These are phyloP conservation scores for Perccottus glenii DNA, from an alignment of 2,113 vertebrate genomes.

Conservation along the genomic window DNA sequence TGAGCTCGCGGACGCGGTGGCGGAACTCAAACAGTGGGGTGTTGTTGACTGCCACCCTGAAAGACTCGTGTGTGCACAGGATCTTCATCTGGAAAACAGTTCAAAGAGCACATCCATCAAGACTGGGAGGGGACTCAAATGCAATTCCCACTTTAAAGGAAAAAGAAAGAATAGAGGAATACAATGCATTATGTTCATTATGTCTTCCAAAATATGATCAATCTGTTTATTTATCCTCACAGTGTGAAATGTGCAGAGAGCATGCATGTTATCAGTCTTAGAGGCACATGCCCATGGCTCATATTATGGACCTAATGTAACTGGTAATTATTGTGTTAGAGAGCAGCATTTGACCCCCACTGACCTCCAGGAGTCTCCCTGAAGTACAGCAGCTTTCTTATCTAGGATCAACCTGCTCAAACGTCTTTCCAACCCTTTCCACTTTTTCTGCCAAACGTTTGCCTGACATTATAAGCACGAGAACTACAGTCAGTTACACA, in stretches of 20 bases:
- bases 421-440: slow-evolving; percentile 68
- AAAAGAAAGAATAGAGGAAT: not conserved
- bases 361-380: slow-evolving; percentile 71
- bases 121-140: not conserved
- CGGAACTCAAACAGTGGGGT: slow-evolving; percentile 77
- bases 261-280: not conserved
- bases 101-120: not conserved
- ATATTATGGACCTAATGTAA: slow-evolving; percentile 10
- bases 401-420: slow-evolving; percentile 65
- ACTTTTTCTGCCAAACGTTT: slow-evolving; percentile 63
- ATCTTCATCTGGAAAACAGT: slow-evolving; percentile 80
- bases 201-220: not conserved
- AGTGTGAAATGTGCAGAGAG: too few relatives aligned
- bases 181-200: not conserved
- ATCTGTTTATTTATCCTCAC: too few relatives aligned
- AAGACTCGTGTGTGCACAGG: slow-evolving; percentile 73
- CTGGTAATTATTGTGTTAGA: slow-evolving; percentile 35
- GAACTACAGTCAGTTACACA: slow-evolving; percentile 60
- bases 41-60: slow-evolving; percentile 80
- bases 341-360: slow-evolving; percentile 59
- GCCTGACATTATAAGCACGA: slow-evolving; percentile 62
- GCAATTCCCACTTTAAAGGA: not conserved
- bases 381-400: slow-evolving; percentile 58
- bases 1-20: slow-evolving; percentile 78
- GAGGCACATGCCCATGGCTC: slow-evolving; percentile 3